Evolutionary conservation across 2,113 vertebrate species (phyloP), one percentile per base, ranked within the genome.

Genomic region (Cynocephalus volans): DNA sequence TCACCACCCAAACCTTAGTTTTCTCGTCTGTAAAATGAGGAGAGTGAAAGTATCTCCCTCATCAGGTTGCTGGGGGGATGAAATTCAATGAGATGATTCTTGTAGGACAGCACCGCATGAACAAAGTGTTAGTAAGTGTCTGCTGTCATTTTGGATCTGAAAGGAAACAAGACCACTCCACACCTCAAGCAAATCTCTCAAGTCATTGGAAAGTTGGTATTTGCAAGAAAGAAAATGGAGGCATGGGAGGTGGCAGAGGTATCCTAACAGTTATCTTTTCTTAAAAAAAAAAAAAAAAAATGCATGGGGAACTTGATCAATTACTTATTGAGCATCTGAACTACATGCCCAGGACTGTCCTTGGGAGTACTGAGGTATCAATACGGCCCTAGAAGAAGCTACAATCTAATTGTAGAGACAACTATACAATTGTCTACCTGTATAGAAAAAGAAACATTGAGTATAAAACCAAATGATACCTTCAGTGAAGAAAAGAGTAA

Each of bases 321-420:
- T 88, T 92, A n/a, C 69, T 92, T 93, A 67, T 5, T 89, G 50
- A 93, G 19, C 69, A 72, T 36, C 60, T 86, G 62, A 82, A 94
- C 73, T 18, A 58, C 33, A 48, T 45, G 67, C 21, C 70, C 67
- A 19, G n/a, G 64, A 81, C 41, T 70, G 1, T 89, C 50, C 56
- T 89, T 70, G 64, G 75, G 69, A 89, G 52, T 50, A 28, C 10
- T 17, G 7, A n/a, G 15, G 36, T 60, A 26, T 80, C 75, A 54
- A 8, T 36, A 45, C 28, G 62, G 36, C 8, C 69, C 70, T 76
- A 50, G 19, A 94, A 95, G 60, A 93, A 62, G 11, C 6, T 54
- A 56, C 18, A 54, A 21, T 45, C 17, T 48, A 76, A 75, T 26
- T 41, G 36, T 36, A 52, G 3, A n/a, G 36, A 50, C 33, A 90